Percentiles rank a stretch among this genome's conserved stretches.
phyloP scores from a whole-genome alignment of 2,113 vertebrate species.

The Gobius niger region DNA sequence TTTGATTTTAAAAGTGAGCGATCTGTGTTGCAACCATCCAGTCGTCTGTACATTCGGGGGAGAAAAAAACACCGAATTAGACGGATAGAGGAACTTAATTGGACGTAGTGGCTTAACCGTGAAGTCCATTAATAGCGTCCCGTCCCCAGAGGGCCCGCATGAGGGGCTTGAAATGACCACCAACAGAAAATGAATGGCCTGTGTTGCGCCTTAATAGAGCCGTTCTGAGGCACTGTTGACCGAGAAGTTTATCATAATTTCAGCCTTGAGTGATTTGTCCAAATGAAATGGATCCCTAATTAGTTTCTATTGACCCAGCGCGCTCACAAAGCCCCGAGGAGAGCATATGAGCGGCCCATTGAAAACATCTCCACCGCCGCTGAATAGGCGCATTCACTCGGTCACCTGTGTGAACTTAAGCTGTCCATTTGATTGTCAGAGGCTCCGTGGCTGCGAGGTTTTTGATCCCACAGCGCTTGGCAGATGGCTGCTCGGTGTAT shows the following conservation, averaged over 20 bases:
- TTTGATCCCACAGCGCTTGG: constrained; percentile 89
- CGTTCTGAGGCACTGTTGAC: constrained; percentile 18
- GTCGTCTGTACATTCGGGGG: neutral
- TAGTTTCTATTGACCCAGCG: constrained; percentile 4
- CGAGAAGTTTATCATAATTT: constrained; percentile 14
- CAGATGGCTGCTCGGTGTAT: constrained; percentile 92
- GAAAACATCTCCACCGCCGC: constrained; percentile 48
- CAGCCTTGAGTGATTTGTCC: constrained; percentile 13
- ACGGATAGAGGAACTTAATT: neutral
- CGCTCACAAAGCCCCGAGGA: constrained; percentile 29
- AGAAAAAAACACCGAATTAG: neutral
- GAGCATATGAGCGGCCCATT: constrained; percentile 65
- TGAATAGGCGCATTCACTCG: constrained; percentile 74
- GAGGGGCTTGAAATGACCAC: constrained; percentile 64
- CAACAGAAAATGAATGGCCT: constrained; percentile 74
- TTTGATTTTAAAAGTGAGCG: no score
- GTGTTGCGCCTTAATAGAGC: neutral
- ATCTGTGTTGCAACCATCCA: no score
- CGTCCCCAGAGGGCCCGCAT: neutral
- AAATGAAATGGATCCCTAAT: constrained; percentile 10
- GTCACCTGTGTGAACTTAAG: constrained; percentile 83
- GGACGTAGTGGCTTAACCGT: neutral
- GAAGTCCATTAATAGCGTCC: neutral
- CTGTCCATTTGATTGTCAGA: constrained; percentile 81
- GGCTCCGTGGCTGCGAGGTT: constrained; percentile 77